phyloP scores from a whole-genome alignment of 2,113 vertebrate species.

The Heterotis niloticus region DNA sequence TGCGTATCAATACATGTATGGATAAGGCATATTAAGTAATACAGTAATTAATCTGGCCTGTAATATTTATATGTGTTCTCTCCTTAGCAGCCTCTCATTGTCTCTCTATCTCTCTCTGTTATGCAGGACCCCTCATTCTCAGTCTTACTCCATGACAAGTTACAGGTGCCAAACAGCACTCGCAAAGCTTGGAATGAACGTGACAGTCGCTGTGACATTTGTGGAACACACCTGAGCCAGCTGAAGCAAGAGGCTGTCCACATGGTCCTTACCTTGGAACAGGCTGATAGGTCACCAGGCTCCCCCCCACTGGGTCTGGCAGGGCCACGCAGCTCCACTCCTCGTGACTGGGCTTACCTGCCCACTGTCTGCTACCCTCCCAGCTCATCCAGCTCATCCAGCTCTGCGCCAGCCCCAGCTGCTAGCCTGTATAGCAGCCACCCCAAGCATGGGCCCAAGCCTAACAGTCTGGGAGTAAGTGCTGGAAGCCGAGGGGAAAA shows the following conservation, averaged over 20 bases:
- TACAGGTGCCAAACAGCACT: slow-evolving; percentile 88
- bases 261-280: slow-evolving; percentile 86
- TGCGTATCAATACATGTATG: too few relatives aligned
- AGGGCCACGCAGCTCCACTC: slow-evolving; percentile 61
- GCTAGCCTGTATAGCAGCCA: slow-evolving; percentile 51
- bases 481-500: slow-evolving; percentile 79
- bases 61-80: not conserved
- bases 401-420: slow-evolving; percentile 55
- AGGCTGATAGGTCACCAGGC: slow-evolving; percentile 74
- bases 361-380: slow-evolving; percentile 61
- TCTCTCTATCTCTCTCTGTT: slow-evolving; percentile 37
- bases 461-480: slow-evolving; percentile 73
- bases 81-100: not conserved
- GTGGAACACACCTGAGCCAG: slow-evolving; percentile 88
- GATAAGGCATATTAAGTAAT: not conserved
- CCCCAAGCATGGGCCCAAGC: slow-evolving; percentile 80
- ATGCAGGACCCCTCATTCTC: slow-evolving; percentile 88
- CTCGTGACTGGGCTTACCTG: slow-evolving; percentile 71
- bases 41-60: not conserved
- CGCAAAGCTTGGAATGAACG: slow-evolving; percentile 90
- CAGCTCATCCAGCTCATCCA: slow-evolving; percentile 59
- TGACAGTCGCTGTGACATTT: slow-evolving; percentile 91
- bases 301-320: slow-evolving; percentile 72
- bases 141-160: slow-evolving; percentile 86
- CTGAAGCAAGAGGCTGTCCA: slow-evolving; percentile 95